These are phyloP conservation scores for Amitus sp. DNA, from an alignment of 2,888 invertebrate genomes.

Conservation along the genomic window DNA sequence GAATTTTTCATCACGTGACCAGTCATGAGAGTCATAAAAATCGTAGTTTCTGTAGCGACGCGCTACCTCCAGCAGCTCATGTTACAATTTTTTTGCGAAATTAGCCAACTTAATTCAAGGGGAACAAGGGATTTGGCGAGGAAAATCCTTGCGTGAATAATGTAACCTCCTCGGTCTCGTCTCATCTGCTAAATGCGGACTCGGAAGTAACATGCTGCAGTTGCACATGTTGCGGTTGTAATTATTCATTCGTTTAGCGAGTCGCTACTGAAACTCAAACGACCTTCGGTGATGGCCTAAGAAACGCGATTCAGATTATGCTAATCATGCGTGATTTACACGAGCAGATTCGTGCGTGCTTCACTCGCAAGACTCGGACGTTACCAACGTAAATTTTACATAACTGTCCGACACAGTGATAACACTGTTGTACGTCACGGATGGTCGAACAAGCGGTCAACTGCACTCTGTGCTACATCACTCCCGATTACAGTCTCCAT, in stretches of 20 bases:
- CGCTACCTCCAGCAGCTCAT: too few species aligned
- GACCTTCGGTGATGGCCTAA: neutral
- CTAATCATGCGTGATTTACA: neutral
- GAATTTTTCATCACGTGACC: too few species aligned
- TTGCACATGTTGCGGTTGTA: neutral
- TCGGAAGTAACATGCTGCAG: too few species aligned
- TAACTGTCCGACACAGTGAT: conserved; percentile 58
- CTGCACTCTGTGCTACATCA: conserved; percentile 34
- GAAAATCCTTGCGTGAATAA: neutral
- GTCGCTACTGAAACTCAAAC: neutral
- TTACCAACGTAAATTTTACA: conserved; percentile 52
- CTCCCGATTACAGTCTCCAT: conserved; percentile 22
- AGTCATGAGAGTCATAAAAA: too few species aligned
- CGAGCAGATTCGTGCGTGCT: conserved; percentile 43
- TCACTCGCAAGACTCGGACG: conserved; percentile 49
- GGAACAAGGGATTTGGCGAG: neutral
- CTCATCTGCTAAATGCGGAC: neutral
- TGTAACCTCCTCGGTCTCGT: conserved; percentile 3
- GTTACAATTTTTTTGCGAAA: too few species aligned
- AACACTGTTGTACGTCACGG: conserved; percentile 50
- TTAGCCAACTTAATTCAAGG: too few species aligned
- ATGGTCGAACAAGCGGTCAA: conserved; percentile 45
- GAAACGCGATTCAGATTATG: neutral
- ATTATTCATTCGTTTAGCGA: neutral
- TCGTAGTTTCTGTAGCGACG: too few species aligned